Conservation (phyloP, 2,113 vertebrate species). For the Anser brachyrhynchus region DNA sequence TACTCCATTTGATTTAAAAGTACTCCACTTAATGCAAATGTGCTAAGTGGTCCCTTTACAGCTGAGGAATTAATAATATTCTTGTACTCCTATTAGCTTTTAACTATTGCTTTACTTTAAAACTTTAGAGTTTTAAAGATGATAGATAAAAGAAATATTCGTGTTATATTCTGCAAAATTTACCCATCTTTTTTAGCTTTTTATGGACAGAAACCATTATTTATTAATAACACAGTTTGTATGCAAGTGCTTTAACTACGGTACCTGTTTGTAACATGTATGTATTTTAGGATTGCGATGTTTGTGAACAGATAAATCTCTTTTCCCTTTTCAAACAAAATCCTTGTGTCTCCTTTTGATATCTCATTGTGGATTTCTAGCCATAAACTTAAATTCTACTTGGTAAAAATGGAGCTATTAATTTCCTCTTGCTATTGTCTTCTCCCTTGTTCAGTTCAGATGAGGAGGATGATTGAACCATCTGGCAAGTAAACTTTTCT, state of each 20-base stretch:
- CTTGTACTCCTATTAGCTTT: not conserved
- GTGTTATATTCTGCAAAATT: not conserved
- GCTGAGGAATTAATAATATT: not conserved
- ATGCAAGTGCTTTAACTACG: not conserved
- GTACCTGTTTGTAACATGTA: not conserved
- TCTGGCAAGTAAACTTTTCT: not conserved
- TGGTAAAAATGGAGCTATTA: conserved; percentile 4
- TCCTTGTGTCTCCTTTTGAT: not conserved
- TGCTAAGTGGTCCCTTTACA: not conserved
- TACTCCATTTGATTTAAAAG: not conserved
- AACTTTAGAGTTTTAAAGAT: not conserved
- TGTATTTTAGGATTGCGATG: not conserved
- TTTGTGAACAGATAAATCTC: not conserved
- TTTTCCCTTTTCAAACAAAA: not conserved
- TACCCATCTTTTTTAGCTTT: not conserved
- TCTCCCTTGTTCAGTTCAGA: not conserved
- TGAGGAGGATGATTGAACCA: not conserved
- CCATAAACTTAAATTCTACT: not conserved
- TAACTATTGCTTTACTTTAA: not conserved
- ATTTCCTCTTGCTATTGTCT: not conserved
- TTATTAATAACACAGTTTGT: not conserved
- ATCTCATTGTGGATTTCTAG: not conserved
- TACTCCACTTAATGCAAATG: not conserved
- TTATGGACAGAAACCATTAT: not conserved
- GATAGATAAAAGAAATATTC: not conserved